A percentile compares a stretch with the other conserved stretches of the same genome.
phyloP scores from a whole-genome alignment of 2,888 invertebrate species.

The Dermolepida albohirtum region DNA sequence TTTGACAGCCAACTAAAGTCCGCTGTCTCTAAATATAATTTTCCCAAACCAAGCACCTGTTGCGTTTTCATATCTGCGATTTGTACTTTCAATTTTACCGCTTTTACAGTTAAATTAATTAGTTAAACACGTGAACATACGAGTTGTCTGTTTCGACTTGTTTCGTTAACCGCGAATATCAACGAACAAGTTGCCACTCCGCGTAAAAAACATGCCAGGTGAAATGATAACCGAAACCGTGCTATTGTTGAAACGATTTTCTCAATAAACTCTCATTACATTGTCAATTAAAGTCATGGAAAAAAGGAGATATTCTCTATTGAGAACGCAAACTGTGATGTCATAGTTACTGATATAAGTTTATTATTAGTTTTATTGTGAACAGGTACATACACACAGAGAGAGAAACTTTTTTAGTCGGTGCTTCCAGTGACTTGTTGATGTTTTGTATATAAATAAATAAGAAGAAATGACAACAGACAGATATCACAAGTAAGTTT shows the following conservation, averaged over 20 bases:
- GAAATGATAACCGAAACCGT: constrained; percentile 2
- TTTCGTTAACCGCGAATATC: neutral
- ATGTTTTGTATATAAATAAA: constrained; percentile 40
- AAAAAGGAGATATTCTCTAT: no score
- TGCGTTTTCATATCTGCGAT: no score
- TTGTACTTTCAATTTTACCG: no score
- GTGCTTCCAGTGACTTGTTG: constrained; percentile 8
- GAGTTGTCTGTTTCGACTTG: neutral
- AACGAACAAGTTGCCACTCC: neutral
- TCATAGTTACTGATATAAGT: no score
- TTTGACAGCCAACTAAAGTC: no score
- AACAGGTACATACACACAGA: neutral
- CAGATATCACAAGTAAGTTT: constrained; percentile 74
- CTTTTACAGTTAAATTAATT: no score
- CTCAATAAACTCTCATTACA: constrained; percentile 2
- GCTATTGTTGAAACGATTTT: constrained; percentile 4
- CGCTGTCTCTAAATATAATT: no score
- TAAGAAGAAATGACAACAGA: constrained; percentile 69
- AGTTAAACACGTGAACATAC: neutral
- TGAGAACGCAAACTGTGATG: no score
- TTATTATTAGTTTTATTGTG: neutral
- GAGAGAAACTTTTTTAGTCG: neutral
- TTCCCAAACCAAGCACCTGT: no score
- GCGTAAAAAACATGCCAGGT: constrained; percentile 4
- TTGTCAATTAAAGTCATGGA: neutral